Evolutionary conservation across 2,113 vertebrate species (phyloP), one percentile per base, ranked within the genome.

Genomic region (Struthidea cinerea): DNA sequence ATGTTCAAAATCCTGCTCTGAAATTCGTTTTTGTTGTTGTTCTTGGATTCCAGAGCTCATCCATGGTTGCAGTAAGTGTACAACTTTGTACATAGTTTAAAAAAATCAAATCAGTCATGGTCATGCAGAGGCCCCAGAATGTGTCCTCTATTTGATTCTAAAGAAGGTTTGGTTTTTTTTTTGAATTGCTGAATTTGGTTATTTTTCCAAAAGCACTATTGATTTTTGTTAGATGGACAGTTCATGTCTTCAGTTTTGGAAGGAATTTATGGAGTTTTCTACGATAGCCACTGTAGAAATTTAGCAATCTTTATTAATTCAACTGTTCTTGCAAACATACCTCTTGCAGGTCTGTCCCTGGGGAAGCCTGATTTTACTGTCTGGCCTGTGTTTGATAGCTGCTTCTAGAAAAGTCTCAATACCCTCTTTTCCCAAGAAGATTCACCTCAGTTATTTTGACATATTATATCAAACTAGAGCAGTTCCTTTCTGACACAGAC

Each of bases 1-100:
- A 83, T 79, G 80, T 91, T 95, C 79, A 92, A 96, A 96, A 92
- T 65, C 19, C 83, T 95, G 12, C 53, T 81, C 71, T 37, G 82
- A 87, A 79, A 64, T 47, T 53, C 67, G 94, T 78, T 59, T 86
- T 94, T 73, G 9, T 30, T 27, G 9, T 24, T 55, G 24, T 89
- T 74, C 71, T 61, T 94, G 89, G 42, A 79, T 84, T 94, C 50
- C 68, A 91, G 59, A 75, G 37, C 41, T 86, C 46, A 57, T 50
- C 46, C 37, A 47, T 79, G 27, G 49, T 77, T 87, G 59, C 52
- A 67, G 9, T 42, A 63, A 68, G 11, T 41, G 17, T 65, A 37
- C 39, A 55, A 9, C 41, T 83, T 73, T 27, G 7, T 53, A 61
- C 11, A 3, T 32, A 81, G 17, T 37, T 93, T 8, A 11, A 57